Percentiles rank a stretch among this genome's conserved stretches.
Conservation (phyloP, 2,797 vertebrate genomes). For the Amblyraja radiata region DNA sequence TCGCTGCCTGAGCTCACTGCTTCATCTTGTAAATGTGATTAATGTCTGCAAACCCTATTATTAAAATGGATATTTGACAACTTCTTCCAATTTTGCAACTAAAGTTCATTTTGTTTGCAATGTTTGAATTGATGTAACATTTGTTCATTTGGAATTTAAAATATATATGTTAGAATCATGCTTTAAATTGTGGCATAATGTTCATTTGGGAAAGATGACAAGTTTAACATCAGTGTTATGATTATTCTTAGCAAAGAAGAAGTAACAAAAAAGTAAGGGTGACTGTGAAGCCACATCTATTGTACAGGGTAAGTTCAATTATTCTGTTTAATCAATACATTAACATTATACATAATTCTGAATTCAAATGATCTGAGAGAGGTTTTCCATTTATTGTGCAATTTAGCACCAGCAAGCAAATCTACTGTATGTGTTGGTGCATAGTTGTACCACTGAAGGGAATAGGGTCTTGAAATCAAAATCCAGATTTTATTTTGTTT, state of each 20-base stretch:
- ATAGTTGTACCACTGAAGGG: background rate
- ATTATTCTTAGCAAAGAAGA: conserved; percentile 70
- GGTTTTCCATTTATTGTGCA: background rate
- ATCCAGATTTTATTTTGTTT: background rate
- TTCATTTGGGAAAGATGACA: background rate
- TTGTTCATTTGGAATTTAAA: background rate
- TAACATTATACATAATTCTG: background rate
- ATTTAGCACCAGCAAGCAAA: background rate
- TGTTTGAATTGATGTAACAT: background rate
- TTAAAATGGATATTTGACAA: background rate
- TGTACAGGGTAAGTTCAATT: conserved; percentile 75
- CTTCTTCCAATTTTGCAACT: background rate
- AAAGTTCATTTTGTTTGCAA: background rate
- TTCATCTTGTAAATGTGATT: background rate
- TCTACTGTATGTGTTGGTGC: background rate
- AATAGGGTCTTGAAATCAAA: background rate
- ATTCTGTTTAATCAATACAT: background rate
- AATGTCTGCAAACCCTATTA: background rate
- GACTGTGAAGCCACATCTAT: conserved; percentile 90
- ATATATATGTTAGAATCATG: background rate
- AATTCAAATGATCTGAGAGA: background rate
- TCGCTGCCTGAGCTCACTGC: background rate
- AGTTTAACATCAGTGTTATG: background rate
- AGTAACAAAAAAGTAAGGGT: conserved; percentile 92
- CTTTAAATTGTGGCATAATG: background rate